A percentile compares a stretch with the other conserved stretches of the same genome.
phyloP scores from a whole-genome alignment of 2,888 invertebrate species.

The Cephus pulcher region DNA sequence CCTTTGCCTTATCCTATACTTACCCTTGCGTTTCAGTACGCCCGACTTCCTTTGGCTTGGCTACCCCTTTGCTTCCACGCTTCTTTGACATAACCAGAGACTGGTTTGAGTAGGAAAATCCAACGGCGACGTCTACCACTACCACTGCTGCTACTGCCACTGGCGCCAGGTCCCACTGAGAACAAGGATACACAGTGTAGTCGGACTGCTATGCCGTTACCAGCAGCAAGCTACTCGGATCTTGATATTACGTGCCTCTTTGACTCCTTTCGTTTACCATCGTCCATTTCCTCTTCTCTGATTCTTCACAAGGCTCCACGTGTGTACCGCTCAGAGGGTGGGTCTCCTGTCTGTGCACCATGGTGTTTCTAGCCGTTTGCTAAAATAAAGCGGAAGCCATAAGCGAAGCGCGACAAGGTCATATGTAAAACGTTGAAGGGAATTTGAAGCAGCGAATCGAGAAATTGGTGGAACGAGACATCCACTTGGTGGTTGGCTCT shows the following conservation, averaged over 20 bases:
- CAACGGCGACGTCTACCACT: not conserved
- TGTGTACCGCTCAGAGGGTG: not conserved
- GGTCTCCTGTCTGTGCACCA: not conserved
- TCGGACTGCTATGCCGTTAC: not conserved
- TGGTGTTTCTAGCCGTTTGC: not conserved
- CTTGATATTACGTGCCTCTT: not conserved
- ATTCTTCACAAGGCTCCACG: not conserved
- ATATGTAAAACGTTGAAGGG: not conserved
- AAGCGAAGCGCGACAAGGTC: not conserved
- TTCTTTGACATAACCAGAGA: not conserved
- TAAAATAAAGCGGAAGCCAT: not conserved
- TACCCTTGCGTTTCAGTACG: not conserved
- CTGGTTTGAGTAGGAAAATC: not conserved
- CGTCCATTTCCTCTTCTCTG: not conserved
- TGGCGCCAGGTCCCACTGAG: not conserved
- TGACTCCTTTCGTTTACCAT: not conserved
- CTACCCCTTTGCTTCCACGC: not conserved
- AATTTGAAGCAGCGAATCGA: not conserved
- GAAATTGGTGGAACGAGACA: constrained; percentile 31
- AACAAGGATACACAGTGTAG: not conserved
- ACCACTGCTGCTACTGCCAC: not conserved
- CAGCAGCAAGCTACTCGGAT: not conserved
- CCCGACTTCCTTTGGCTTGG: not conserved
- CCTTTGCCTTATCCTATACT: not conserved
- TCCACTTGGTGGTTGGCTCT: constrained; percentile 25